Conservation (phyloP, 1,140 invertebrate species). For the Choristoneura fumiferana region DNA sequence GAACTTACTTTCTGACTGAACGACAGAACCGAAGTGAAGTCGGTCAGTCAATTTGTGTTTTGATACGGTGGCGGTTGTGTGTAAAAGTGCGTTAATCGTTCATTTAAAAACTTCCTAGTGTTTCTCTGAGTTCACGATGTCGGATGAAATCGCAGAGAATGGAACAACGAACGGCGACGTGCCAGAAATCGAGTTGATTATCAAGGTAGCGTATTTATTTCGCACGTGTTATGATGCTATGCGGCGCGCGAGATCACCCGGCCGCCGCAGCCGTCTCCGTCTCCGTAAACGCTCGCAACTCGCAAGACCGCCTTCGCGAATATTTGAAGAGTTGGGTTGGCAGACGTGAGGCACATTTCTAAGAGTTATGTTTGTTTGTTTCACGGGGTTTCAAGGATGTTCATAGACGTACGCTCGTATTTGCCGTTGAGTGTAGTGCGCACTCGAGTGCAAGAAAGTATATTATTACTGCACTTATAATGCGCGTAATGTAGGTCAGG, state of each 20-base stretch:
- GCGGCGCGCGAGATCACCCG: slow-evolving; percentile 37
- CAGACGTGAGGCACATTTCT: slow-evolving; percentile 29
- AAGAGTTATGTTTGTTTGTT: too few species aligned
- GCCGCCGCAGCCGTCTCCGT: slow-evolving; percentile 16
- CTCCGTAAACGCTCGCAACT: background rate
- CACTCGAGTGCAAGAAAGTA: slow-evolving; percentile 60
- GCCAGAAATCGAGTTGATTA: slow-evolving; percentile 89
- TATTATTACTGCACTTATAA: slow-evolving; percentile 64
- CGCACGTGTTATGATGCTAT: slow-evolving; percentile 42
- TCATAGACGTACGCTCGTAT: background rate
- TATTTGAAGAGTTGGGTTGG: slow-evolving; percentile 61
- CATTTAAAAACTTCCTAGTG: slow-evolving; percentile 53
- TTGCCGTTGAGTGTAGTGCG: slow-evolving; percentile 6
- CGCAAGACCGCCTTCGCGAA: slow-evolving; percentile 23
- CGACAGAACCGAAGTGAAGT: slow-evolving; percentile 49
- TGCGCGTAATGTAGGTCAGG: slow-evolving; percentile 61
- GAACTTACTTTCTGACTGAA: slow-evolving; percentile 18
- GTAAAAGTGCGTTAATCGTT: slow-evolving; percentile 47
- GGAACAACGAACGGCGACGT: slow-evolving; percentile 84
- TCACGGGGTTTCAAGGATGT: slow-evolving; percentile 2
- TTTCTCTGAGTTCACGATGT: slow-evolving; percentile 68
- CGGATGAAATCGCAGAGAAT: slow-evolving; percentile 79
- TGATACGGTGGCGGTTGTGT: slow-evolving; percentile 61
- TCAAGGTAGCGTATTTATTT: slow-evolving; percentile 82
- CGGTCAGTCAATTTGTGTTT: slow-evolving; percentile 52